Percentiles rank a stretch among this genome's conserved stretches.
Evolutionary conservation across 2,888 invertebrate genomes (phyloP).

Genomic region (Agonopterix alstromeriana): DNA sequence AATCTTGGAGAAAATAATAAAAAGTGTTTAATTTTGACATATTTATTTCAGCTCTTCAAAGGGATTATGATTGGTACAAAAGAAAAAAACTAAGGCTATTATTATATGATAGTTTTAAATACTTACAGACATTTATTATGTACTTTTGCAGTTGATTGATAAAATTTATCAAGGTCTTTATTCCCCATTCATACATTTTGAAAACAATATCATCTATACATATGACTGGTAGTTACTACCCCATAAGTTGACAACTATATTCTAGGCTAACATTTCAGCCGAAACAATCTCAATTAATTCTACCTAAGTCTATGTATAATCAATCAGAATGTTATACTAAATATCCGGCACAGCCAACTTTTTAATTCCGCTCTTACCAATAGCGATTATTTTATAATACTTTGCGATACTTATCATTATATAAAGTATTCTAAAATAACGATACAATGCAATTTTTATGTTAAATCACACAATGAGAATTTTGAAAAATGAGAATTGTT

Average conservation of each 20-base stretch:
- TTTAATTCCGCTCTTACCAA: conserved; percentile 49
- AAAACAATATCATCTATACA: neutral
- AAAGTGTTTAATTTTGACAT: conserved; percentile 32
- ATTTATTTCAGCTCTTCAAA: conserved; percentile 60
- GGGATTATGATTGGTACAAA: conserved; percentile 58
- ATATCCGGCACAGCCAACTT: conserved; percentile 53
- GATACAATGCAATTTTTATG: conserved; percentile 2
- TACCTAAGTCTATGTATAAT: conserved; percentile 21
- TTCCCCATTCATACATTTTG: neutral
- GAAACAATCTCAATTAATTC: conserved; percentile 11
- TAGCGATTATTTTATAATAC: conserved; percentile 36
- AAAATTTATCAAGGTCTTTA: neutral
- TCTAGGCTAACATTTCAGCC: conserved; percentile 16
- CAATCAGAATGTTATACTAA: conserved; percentile 23
- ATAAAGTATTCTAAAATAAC: conserved; percentile 8
- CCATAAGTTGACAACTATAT: conserved; percentile 16
- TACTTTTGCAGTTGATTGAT: conserved; percentile 34
- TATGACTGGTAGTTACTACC: neutral
- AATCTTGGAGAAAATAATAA: too few species aligned
- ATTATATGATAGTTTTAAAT: conserved; percentile 46
- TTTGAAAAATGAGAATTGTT: neutral
- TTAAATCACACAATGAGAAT: neutral
- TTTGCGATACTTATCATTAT: conserved; percentile 22
- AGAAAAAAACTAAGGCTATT: conserved; percentile 49
- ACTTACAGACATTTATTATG: conserved; percentile 43